Evolutionary conservation across 2,888 invertebrate species (phyloP).

Genomic region (Drosophila nigricruria): DNA sequence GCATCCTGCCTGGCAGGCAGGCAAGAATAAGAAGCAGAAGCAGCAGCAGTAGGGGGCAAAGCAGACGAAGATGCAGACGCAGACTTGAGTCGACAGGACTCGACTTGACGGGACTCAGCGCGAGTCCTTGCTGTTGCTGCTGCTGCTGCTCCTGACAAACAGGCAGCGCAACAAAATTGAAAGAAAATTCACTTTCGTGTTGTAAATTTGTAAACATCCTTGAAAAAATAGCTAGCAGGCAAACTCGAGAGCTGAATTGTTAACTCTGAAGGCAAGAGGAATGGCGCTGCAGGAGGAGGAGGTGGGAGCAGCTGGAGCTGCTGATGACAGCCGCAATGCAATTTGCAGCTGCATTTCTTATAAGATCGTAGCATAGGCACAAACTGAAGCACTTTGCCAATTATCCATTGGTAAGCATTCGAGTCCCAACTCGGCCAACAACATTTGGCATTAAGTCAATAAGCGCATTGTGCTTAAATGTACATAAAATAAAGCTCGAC

Average conservation of each 20-base stretch:
- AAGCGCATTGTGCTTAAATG: constrained; percentile 80
- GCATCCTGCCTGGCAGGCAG: constrained; percentile 69
- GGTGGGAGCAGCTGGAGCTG: constrained; percentile 36
- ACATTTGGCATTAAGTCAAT: constrained; percentile 80
- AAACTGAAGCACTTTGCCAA: constrained; percentile 59
- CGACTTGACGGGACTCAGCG: constrained; percentile 31
- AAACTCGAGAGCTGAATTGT: constrained; percentile 52
- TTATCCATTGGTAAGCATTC: constrained; percentile 45
- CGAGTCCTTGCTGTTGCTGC: constrained; percentile 29
- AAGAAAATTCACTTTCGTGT: constrained; percentile 82
- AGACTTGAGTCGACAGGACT: constrained; percentile 39
- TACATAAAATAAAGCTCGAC: constrained; percentile 64
- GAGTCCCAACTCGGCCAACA: constrained; percentile 50
- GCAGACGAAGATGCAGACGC: constrained; percentile 20
- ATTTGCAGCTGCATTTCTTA: constrained; percentile 66
- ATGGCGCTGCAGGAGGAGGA: neutral
- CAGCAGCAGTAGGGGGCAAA: neutral
- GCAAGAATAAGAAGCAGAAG: constrained; percentile 10
- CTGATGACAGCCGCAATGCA: constrained; percentile 74
- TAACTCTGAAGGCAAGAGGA: constrained; percentile 54
- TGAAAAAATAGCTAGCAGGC: constrained; percentile 74
- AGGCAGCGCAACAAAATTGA: constrained; percentile 70
- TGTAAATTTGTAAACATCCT: constrained; percentile 82
- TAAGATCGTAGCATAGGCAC: constrained; percentile 22
- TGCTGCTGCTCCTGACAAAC: constrained; percentile 46